Evolutionary conservation across 2,888 invertebrate species (phyloP).

Genomic region (Unio pictorum): DNA sequence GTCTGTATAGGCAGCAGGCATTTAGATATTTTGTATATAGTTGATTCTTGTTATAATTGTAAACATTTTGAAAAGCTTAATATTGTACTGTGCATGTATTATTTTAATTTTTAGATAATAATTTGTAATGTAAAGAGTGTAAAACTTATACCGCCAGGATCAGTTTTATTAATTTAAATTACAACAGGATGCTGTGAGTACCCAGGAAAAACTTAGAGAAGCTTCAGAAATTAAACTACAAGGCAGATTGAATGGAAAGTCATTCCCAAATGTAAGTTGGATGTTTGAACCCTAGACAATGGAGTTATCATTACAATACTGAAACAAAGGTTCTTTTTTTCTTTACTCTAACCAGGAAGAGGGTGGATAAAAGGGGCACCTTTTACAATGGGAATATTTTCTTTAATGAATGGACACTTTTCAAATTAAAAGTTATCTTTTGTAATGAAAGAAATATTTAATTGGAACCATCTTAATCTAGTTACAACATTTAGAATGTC

Average conservation of each 20-base stretch:
- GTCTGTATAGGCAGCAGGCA: no score
- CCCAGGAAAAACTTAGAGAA: conserved; percentile 18
- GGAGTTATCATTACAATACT: no score
- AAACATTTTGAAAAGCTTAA: neutral
- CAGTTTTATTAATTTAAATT: neutral
- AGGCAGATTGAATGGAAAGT: conserved; percentile 19
- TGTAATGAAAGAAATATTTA: no score
- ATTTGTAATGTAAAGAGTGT: neutral
- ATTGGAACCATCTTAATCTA: no score
- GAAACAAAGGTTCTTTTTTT: no score
- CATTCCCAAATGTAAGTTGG: conserved; percentile 8
- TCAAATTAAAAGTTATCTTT: no score
- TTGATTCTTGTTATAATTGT: neutral
- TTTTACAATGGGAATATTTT: no score
- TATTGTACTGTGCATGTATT: neutral
- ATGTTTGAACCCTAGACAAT: neutral
- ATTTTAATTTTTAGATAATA: neutral
- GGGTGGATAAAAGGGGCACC: no score
- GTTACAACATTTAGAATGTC: no score
- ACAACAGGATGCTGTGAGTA: conserved; percentile 20
- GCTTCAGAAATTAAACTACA: conserved; percentile 24
- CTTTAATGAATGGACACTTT: no score
- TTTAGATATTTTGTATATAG: neutral
- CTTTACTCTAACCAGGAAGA: no score
- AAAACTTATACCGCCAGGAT: neutral